Percentiles rank a stretch among this genome's conserved stretches.
Evolutionary conservation across 92 coral and sea anemone genomes (phyloP).

Genomic region (Umimayanthus kanabou): DNA sequence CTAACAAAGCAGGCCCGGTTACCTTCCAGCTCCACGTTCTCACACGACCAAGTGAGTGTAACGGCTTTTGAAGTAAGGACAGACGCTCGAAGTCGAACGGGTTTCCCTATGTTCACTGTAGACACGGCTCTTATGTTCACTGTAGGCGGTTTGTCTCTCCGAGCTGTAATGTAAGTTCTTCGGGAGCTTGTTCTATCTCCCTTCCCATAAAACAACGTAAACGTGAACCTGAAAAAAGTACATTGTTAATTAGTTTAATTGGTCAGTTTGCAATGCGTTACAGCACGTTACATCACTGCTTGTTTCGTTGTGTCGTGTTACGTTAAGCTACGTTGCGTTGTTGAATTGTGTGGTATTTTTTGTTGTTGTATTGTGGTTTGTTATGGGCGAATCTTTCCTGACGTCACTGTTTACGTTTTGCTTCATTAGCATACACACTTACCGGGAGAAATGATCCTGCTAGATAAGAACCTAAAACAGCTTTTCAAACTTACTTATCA

Average conservation of each 20-base stretch:
- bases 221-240: conserved; percentile 5
- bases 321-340: background rate
- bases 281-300: background rate
- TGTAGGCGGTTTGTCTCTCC: background rate
- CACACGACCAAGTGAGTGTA: conserved; percentile 34
- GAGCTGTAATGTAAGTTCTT: background rate
- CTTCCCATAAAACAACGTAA: conserved; percentile 8
- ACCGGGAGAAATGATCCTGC: no score
- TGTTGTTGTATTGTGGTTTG: background rate
- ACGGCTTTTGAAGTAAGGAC: background rate
- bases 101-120: background rate
- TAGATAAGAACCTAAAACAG: no score
- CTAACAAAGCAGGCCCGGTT: background rate
- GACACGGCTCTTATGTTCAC: conserved; percentile 15
- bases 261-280: background rate
- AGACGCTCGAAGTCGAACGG: background rate
- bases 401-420: no score
- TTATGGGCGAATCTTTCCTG: no score
- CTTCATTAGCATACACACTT: no score
- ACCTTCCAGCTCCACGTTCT: conserved; percentile 18
- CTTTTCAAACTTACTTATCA: no score
- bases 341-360: background rate
- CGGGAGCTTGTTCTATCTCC: conserved; percentile 5
- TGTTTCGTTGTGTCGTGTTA: background rate
- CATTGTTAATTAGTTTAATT: background rate